Conservation (phyloP, 1,140 invertebrate species). For the Drosophila paulistorum region DNA sequence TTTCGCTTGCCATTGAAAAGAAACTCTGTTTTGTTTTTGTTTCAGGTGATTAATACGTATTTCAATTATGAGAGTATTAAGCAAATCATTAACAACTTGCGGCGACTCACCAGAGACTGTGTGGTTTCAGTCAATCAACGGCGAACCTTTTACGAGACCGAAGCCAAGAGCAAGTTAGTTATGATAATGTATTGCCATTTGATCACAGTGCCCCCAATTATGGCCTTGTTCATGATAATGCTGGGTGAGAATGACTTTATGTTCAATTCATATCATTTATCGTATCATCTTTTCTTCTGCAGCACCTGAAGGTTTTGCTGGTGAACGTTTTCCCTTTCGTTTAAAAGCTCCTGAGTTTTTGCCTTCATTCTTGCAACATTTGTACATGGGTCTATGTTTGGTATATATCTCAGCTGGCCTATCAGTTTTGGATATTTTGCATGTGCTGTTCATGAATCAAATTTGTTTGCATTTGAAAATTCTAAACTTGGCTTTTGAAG, state of each 20-base stretch:
- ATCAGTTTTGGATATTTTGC: slow-evolving; percentile 38
- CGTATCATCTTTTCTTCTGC: not conserved
- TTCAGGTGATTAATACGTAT: slow-evolving; percentile 13
- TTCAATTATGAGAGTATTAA: slow-evolving; percentile 15
- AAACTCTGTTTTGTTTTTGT: not conserved
- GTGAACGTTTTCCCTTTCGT: slow-evolving; percentile 12
- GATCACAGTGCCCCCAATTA: slow-evolving; percentile 29
- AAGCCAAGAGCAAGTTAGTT: slow-evolving; percentile 54
- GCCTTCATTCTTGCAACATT: not conserved
- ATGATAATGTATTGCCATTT: slow-evolving; percentile 50
- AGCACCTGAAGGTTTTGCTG: slow-evolving; percentile 9
- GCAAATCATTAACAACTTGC: slow-evolving; percentile 24
- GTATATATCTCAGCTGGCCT: slow-evolving; percentile 5
- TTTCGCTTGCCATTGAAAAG: not conserved
- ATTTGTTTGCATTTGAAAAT: slow-evolving; percentile 44
- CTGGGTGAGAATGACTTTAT: slow-evolving; percentile 1
- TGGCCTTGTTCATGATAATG: slow-evolving; percentile 46
- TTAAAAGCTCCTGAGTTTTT: not conserved
- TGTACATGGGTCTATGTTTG: slow-evolving; percentile 12
- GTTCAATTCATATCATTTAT: not conserved
- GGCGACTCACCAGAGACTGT: slow-evolving; percentile 33
- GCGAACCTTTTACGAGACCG: slow-evolving; percentile 42
- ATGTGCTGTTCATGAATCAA: slow-evolving; percentile 47
- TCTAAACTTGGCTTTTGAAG: slow-evolving; percentile 41
- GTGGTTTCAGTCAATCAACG: slow-evolving; percentile 44